Evolutionary conservation across 1,140 invertebrate species (phyloP), one percentile per base, ranked within the genome.

Genomic region (Drosophila insularis): DNA sequence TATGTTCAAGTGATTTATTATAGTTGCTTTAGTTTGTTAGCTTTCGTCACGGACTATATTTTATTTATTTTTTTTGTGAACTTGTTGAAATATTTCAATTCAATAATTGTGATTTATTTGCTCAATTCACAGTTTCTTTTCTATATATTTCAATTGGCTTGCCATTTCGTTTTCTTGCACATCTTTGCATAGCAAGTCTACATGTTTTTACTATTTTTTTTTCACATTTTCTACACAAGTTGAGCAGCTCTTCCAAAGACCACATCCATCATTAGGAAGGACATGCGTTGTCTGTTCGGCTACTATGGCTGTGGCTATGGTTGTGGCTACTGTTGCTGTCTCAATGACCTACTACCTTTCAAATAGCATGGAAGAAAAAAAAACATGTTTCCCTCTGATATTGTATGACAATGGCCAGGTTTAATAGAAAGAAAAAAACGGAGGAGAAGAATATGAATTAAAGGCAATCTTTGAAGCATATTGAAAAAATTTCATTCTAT

Each of bases 381-480:
- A 37, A 58, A 35, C 54, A 35, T 56, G 1, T 50, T 21, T 46
- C 10, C 10, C 14, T 50, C 10, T 50, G 7, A 19, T 21, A 21
- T 58, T 56, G 35, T 37, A 58, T 35, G 55, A 58, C 55, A 58
- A 58, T 35, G 55, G 13, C 14, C 31, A 35, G 32, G 54, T 17
- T 32, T 21, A 10, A 3, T 17, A 32, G 43, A 14, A 43, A 50
- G 40, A 62, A 46, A 63, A 50, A 14, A 50, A 17, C 2, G 10
- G 11, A n/a, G 23, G n/a, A 21, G 8, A 31, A 31, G 11, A 56
- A 19, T 19, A 32, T 32, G 31, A 58, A 58, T 58, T 58, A 58
- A 58, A 58, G 55, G 27, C n/a, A 63, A 63, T 40, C 39, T 31
- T 46, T 43, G 23, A 40, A 19, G 61, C 61, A 63, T 63, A 63